Evolutionary conservation across 2,113 vertebrate genomes (phyloP).

Genomic region (Pelusios castaneus): DNA sequence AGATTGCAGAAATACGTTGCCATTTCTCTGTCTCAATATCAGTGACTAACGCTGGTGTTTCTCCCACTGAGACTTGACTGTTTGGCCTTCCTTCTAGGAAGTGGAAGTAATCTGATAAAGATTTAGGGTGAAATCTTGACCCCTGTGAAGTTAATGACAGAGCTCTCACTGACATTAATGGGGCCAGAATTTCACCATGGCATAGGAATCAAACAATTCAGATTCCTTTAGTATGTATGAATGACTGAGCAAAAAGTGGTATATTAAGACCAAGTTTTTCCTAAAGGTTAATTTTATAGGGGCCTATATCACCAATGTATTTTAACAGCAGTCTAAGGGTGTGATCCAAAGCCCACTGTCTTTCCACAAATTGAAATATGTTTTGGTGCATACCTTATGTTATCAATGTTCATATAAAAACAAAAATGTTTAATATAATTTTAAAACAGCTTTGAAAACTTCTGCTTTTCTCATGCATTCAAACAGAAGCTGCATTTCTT

Average conservation of each 20-base stretch:
- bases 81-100: no score
- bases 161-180: background rate
- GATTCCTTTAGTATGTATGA: background rate
- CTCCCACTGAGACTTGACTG: background rate
- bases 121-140: background rate
- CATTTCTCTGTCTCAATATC: background rate
- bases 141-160: background rate
- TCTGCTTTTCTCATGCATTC: conserved; percentile 3
- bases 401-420: background rate
- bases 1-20: background rate
- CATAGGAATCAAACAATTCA: background rate
- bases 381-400: background rate
- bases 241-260: background rate
- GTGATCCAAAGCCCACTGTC: background rate
- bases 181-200: background rate
- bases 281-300: background rate
- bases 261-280: background rate
- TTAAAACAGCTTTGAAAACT: background rate
- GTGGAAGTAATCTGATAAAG: background rate
- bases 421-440: background rate
- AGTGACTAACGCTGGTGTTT: background rate
- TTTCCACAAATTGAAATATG: background rate
- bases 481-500: background rate
- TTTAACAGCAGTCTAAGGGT: background rate
- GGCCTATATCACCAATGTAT: background rate